Evolutionary conservation across 2,113 vertebrate genomes (phyloP).

Genomic region (Abramis brama): DNA sequence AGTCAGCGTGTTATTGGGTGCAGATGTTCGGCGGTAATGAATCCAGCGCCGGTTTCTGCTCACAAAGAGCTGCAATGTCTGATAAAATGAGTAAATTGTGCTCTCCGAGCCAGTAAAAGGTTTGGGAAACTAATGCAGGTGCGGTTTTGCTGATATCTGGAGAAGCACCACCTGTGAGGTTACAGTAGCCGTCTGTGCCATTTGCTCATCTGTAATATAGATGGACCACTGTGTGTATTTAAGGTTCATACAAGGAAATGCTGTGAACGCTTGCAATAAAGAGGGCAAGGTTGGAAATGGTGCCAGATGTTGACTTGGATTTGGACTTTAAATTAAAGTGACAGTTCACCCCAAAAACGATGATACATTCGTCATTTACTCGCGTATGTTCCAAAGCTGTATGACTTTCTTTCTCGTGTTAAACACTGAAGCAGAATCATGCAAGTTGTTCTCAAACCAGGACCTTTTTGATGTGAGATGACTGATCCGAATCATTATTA

Average conservation of each 20-base stretch:
- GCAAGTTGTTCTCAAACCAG: too few species aligned
- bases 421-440: not conserved
- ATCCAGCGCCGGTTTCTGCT: constrained; percentile 57
- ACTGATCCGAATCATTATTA: too few species aligned
- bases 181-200: constrained; percentile 38
- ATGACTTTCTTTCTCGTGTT: not conserved
- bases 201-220: constrained; percentile 3
- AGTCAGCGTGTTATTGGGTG: constrained; percentile 71
- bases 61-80: constrained; percentile 65
- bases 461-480: not conserved
- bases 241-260: not conserved
- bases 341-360: not conserved
- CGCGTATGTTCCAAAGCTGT: not conserved
- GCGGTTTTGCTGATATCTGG: constrained; percentile 49
- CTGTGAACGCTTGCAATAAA: not conserved
- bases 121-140: constrained; percentile 62
- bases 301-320: not conserved
- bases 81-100: constrained; percentile 56
- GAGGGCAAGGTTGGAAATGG: not conserved
- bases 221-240: not conserved
- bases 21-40: constrained; percentile 78
- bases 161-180: constrained; percentile 57
- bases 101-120: not conserved
- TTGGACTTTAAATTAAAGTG: not conserved
- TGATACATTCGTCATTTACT: not conserved